Evolutionary conservation across 2,797 vertebrate species (phyloP).

Genomic region (Sparus aurata): DNA sequence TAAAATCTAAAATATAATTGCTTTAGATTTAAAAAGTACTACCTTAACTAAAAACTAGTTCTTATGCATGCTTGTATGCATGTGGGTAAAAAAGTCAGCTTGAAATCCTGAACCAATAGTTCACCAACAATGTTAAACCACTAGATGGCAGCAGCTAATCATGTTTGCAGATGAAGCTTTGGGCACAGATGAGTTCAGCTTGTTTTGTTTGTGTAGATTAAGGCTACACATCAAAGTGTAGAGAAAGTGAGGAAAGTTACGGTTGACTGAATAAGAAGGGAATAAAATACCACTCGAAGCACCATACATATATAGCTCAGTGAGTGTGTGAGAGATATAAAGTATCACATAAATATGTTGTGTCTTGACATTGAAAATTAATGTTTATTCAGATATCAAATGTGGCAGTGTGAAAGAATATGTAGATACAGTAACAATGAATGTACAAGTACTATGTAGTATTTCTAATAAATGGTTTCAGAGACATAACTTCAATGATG

Average conservation of each 20-base stretch:
- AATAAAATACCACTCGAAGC: neutral
- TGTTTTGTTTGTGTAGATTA: neutral
- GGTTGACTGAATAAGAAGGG: neutral
- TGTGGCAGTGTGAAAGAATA: neutral
- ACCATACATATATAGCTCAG: neutral
- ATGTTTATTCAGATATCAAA: neutral
- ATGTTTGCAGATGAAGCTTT: neutral
- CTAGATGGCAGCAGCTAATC: slow-evolving; percentile 78
- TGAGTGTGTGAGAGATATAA: neutral
- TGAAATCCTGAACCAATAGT: neutral
- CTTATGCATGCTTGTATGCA: neutral
- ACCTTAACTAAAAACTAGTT: neutral
- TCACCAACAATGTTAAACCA: slow-evolving; percentile 56
- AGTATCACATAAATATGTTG: neutral
- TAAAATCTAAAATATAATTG: neutral
- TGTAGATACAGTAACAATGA: neutral
- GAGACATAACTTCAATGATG: neutral
- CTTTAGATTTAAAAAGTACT: neutral
- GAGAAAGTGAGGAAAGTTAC: neutral
- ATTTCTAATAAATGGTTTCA: neutral
- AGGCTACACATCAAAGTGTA: neutral
- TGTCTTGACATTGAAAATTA: neutral
- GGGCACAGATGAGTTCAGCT: neutral
- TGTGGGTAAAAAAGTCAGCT: neutral
- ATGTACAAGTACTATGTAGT: neutral